A percentile compares a stretch with the other conserved stretches of the same genome.
phyloP scores from a whole-genome alignment of 2,888 invertebrate genomes.

The Lasiommata megera region DNA sequence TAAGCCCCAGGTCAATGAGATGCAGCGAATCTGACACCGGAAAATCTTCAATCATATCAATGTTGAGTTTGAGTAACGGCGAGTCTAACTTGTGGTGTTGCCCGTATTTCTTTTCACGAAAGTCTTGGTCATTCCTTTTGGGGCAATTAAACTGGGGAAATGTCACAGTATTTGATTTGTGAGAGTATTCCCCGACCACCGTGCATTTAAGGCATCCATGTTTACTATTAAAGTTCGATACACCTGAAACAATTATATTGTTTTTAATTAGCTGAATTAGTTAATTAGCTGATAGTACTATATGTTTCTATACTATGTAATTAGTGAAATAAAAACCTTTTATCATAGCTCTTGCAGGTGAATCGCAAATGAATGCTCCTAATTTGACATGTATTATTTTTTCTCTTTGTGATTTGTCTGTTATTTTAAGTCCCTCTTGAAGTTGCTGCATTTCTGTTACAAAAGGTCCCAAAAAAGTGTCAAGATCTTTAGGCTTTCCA shows the following conservation, averaged over 20 bases:
- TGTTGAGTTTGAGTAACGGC: conserved; percentile 1
- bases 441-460: conserved; percentile 22
- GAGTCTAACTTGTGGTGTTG: conserved; percentile 26
- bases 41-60: conserved; percentile 8
- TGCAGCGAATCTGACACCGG: conserved; percentile 30
- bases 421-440: conserved; percentile 1
- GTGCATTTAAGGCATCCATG: conserved; percentile 32
- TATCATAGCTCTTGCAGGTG: conserved; percentile 30
- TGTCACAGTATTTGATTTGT: conserved; percentile 33
- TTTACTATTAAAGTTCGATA: conserved; percentile 28
- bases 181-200: conserved; percentile 35
- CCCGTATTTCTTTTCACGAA: conserved; percentile 26
- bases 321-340: conserved; percentile 16
- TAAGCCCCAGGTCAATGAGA: conserved; percentile 32
- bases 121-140: conserved; percentile 24
- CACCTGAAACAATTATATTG: conserved; percentile 11
- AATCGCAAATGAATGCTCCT: conserved; percentile 9
- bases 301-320: conserved; percentile 5
- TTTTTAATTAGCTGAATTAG: conserved; percentile 7
- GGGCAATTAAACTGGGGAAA: conserved; percentile 13
- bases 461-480: conserved; percentile 17
- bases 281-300: conserved; percentile 5
- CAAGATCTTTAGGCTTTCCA: conserved; percentile 12
- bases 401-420: conserved; percentile 1
- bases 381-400: conserved; percentile 21